Evolutionary conservation across 35 echinoderm and acorn worm species (phyloP).

Genomic region (Anneissia japonica): DNA sequence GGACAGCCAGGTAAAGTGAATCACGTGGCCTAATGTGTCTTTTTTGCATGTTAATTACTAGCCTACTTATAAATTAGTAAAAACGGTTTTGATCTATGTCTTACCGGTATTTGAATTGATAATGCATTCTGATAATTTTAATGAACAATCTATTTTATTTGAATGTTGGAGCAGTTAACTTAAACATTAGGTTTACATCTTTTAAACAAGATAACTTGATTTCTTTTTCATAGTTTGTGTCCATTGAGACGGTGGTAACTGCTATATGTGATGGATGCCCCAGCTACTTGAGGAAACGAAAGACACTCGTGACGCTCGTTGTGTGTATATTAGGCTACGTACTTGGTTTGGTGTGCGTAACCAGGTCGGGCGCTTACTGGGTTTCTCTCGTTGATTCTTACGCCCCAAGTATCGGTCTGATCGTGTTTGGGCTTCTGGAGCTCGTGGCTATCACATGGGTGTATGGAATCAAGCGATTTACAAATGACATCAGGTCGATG

Average conservation of each 20-base stretch:
- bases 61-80: no score
- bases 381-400: slow-evolving; percentile 24
- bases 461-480: slow-evolving; percentile 32
- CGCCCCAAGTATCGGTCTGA: slow-evolving; percentile 17
- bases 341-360: slow-evolving; percentile 70
- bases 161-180: no score
- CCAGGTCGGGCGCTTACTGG: slow-evolving; percentile 44
- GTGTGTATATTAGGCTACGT: slow-evolving; percentile 42
- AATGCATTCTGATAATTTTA: no score
- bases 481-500: slow-evolving; percentile 23
- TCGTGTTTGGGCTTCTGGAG: slow-evolving; percentile 33
- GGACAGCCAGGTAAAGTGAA: slow-evolving; percentile 82
- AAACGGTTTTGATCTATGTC: no score
- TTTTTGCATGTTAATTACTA: no score
- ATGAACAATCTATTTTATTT: no score
- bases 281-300: slow-evolving; percentile 44
- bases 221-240: slow-evolving; percentile 53
- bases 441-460: slow-evolving; percentile 22
- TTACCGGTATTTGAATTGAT: no score
- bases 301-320: slow-evolving; percentile 26
- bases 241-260: slow-evolving; percentile 74
- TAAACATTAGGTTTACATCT: no score
- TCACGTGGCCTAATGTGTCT: no score
- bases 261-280: slow-evolving; percentile 74
- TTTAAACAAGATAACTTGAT: no score